phyloP scores from a whole-genome alignment of 2,113 vertebrate species.

The Hyperopisus bebe region DNA sequence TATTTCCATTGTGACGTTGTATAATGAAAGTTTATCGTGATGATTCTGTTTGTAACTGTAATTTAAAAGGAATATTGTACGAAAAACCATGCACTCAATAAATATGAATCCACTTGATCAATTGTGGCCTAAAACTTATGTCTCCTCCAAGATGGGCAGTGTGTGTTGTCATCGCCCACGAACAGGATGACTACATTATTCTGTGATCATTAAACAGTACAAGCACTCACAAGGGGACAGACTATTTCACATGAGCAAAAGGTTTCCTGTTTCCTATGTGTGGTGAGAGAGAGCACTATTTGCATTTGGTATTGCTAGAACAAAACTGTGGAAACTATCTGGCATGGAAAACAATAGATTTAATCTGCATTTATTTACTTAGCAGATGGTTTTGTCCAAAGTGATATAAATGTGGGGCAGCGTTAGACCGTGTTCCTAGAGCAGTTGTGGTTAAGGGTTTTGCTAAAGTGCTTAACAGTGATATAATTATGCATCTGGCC shows the following conservation, averaged over 20 bases:
- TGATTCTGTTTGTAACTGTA: constrained; percentile 30
- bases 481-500: neutral
- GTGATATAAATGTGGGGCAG: neutral
- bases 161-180: neutral
- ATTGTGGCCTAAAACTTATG: neutral
- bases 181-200: neutral
- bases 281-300: neutral
- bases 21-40: constrained; percentile 37
- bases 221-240: neutral
- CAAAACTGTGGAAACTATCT: neutral
- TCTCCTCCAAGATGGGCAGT: neutral
- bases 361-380: neutral
- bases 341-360: neutral
- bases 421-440: neutral
- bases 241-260: neutral
- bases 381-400: neutral
- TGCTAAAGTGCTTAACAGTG: neutral
- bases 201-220: neutral
- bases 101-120: constrained; percentile 47
- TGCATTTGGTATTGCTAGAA: neutral
- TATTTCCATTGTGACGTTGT: constrained; percentile 17
- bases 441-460: neutral
- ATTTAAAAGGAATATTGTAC: constrained; percentile 27
- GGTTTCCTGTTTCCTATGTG: neutral
- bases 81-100: constrained; percentile 32